Evolutionary conservation across 1,140 invertebrate species (phyloP), one percentile per base, ranked within the genome.

Genomic region (Telenomus remus): DNA sequence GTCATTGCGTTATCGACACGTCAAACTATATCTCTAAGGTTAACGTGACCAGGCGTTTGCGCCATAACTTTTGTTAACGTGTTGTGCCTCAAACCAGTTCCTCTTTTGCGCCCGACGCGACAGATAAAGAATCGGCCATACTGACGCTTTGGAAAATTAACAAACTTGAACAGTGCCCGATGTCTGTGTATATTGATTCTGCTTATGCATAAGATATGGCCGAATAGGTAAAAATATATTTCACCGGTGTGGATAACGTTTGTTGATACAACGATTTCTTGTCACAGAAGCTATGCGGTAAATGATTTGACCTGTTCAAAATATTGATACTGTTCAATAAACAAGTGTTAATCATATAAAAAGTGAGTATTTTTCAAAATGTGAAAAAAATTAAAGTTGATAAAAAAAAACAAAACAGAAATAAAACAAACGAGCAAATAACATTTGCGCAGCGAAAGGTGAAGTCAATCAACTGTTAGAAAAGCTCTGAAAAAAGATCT

Each of bases 11-110:
- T 66, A 66, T 66, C 56, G 63, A 57, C 53, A 57, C 37, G 54
- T 57, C 46, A 66, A 66, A 50, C 39, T 55, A 42, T 65, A 34
- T 65, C 35, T 27, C 51, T 56, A 56, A 65, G 35, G 53, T 56
- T 65, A 55, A 55, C 49, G 43, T 19, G 42, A 49, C 44, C 43
- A 11, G 39, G 39, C 12, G 46, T 19, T 15, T 35, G 47, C 19
- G 19, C 19, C 6, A 57, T 66, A 48, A 56, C 50, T 57, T 12
- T 19, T 14, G 4, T n/a, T n/a, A n/a, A n/a, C 37, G 27, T 43
- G 16, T 66, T 56, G 19, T 6, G 5, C 37, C 12, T 35, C 46
- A 33, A 34, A 50, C 46, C 44, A 56, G 46, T 66, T 39, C 9
- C 37, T 39, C 9, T n/a, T 39, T 39, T 11, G 37, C 37, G 9